A percentile compares a stretch with the other conserved stretches of the same genome.
These are phyloP conservation scores for Rhea americana DNA, from an alignment of 2,113 vertebrate genomes.

Conservation along the genomic window DNA sequence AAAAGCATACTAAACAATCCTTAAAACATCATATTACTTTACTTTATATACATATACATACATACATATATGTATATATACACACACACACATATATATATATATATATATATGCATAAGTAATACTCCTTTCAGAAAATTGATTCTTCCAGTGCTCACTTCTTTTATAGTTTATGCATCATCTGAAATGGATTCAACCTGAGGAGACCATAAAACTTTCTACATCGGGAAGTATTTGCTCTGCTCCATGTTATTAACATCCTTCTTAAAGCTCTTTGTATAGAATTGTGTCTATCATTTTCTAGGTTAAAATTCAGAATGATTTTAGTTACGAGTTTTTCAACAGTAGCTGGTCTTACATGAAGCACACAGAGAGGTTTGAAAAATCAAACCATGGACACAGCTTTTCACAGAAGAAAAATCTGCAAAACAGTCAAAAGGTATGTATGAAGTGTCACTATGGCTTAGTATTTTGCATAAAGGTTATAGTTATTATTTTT, in stretches of 20 bases:
- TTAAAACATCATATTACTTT: not conserved
- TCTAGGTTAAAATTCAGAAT: conserved; percentile 86
- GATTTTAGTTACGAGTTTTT: conserved; percentile 90
- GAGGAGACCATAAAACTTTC: not conserved
- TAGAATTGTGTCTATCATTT: not conserved
- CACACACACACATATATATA: no score
- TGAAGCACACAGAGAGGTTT: conserved; percentile 61
- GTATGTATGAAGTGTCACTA: conserved; percentile 40
- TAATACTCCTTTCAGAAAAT: not conserved
- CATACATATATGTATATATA: not conserved
- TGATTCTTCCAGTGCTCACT: not conserved
- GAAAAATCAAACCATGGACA: not conserved
- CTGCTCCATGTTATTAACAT: not conserved
- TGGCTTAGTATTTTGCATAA: not conserved
- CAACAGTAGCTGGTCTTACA: conserved; percentile 90
- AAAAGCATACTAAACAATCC: not conserved
- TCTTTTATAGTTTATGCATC: not conserved
- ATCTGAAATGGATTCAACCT: not conserved
- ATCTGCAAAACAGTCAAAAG: conserved; percentile 34
- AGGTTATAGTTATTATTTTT: not conserved
- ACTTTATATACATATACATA: not conserved
- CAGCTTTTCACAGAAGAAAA: accelerated
- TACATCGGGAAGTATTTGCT: not conserved
- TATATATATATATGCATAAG: no score
- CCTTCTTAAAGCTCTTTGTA: not conserved